Base-by-base conservation (phyloP, 1,140 invertebrate species). In the Euura saliciscinereae region DNA sequence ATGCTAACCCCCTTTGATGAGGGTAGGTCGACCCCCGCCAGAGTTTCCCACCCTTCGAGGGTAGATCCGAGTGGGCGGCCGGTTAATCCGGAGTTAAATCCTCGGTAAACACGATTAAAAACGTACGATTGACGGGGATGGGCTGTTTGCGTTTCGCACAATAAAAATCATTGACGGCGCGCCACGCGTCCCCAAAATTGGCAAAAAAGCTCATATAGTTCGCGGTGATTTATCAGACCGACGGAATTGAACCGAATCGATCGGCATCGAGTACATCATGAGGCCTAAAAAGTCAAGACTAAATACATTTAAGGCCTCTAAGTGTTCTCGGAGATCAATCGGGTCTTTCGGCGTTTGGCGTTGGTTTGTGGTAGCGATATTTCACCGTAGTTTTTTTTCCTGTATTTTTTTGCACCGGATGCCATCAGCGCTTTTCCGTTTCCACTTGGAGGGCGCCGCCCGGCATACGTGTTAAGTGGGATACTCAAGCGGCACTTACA, bases 61-160 rank as follows among this genome's bases (percentile, higher is more conserved):
- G 73, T 68, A 51, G 73, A 71, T 71, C 73, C 73, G 73, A 76
- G 75, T 76, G 72, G 70, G 68, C 70, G 65, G 69, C 68, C 51
- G 75, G 71, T 77, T 75, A 77, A 75, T 77, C 76, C 71, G 59
- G 71, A 73, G 68, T 71, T 77, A 77, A 76, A 66, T 68, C 76
- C 45, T 66, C 66, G 69, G 76, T 73, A 77, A 77, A 77, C 71
- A 77, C 73, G 73, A 75, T 77, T 77, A 75, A 70, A 77, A 71
- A 44, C 64, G 11, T 59, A 43, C 44, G n/a, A 42, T 72, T 66
- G 64, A 65, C 67, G 71, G 10, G 11, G 51, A 45, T 45, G 46
- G 66, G 66, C 28, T 77, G 76, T 77, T 77, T 77, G 71, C 69
- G 45, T 77, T 77, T 77, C 76, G 71, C 76, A 77, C 76, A 77